phyloP scores from a whole-genome alignment of 2,797 vertebrate genomes.

The Girardinus metallicus region DNA sequence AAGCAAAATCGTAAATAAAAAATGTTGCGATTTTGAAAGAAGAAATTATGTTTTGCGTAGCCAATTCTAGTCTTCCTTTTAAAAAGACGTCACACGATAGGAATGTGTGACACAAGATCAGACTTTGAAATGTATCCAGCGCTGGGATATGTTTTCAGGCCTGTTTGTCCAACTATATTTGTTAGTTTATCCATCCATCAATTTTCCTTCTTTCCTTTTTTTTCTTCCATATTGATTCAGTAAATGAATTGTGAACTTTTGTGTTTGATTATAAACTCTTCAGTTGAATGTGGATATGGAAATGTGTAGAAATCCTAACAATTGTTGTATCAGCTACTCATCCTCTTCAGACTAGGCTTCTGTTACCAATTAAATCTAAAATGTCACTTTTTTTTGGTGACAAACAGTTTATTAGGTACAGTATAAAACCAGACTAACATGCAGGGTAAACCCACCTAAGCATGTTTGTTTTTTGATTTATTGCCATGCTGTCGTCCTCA shows the following conservation, averaged over 20 bases:
- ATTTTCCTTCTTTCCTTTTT: neutral
- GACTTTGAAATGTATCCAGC: neutral
- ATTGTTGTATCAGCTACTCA: neutral
- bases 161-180: neutral
- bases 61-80: neutral
- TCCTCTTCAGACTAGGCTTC: neutral
- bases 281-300: neutral
- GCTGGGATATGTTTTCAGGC: neutral
- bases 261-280: too few relatives aligned
- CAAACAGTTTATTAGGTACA: constrained; percentile 18
- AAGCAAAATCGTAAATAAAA: neutral
- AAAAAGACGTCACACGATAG: neutral
- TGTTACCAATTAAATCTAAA: constrained; percentile 29
- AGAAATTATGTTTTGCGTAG: neutral
- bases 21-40: neutral
- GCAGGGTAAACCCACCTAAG: neutral
- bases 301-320: neutral
- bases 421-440: neutral
- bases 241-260: neutral
- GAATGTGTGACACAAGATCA: neutral
- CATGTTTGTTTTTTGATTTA: constrained; percentile 5
- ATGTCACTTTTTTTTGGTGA: constrained; percentile 63
- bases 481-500: neutral
- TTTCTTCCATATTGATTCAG: neutral
- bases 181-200: neutral